These are phyloP conservation scores for Drosophila neotestacea DNA, from an alignment of 2,888 invertebrate species.

Conservation along the genomic window DNA sequence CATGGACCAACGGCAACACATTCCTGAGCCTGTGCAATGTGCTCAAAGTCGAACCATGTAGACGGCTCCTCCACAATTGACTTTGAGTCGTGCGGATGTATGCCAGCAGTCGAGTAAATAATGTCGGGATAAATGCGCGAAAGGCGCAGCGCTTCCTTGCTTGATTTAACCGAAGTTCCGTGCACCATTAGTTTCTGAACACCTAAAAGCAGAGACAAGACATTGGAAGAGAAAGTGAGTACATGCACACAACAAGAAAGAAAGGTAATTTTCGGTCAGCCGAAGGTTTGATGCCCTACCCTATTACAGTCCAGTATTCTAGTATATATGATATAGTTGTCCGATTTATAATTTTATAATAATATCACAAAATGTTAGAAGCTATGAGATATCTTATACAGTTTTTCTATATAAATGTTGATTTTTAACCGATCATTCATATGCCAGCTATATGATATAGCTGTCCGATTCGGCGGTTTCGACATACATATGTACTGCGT, in stretches of 20 bases:
- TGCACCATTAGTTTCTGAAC: slow-evolving; percentile 98
- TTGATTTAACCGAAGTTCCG: slow-evolving; percentile 94
- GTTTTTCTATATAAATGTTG: too few relatives aligned
- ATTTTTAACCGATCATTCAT: too few relatives aligned
- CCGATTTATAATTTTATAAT: too few relatives aligned
- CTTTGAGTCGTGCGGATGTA: slow-evolving; percentile 97
- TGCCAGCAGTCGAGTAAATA: slow-evolving; percentile 95
- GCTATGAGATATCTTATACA: too few relatives aligned
- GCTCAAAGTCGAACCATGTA: slow-evolving; percentile 91
- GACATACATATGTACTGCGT: too few relatives aligned
- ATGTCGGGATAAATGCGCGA: slow-evolving; percentile 95
- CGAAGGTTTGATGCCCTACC: not conserved
- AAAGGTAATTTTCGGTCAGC: not conserved
- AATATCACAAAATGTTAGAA: too few relatives aligned
- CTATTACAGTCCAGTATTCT: too few relatives aligned
- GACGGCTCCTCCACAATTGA: slow-evolving; percentile 90
- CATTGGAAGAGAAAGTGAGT: slow-evolving; percentile 40
- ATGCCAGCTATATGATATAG: too few relatives aligned
- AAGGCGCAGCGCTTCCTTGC: slow-evolving; percentile 95
- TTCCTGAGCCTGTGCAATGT: slow-evolving; percentile 92
- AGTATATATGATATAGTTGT: too few relatives aligned
- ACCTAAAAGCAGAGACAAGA: slow-evolving; percentile 86
- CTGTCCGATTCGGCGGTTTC: too few relatives aligned
- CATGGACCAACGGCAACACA: slow-evolving; percentile 98
- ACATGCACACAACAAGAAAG: not conserved